phyloP scores from a whole-genome alignment of 92 coral and sea anemone species.

The Desmophyllum pertusum region DNA sequence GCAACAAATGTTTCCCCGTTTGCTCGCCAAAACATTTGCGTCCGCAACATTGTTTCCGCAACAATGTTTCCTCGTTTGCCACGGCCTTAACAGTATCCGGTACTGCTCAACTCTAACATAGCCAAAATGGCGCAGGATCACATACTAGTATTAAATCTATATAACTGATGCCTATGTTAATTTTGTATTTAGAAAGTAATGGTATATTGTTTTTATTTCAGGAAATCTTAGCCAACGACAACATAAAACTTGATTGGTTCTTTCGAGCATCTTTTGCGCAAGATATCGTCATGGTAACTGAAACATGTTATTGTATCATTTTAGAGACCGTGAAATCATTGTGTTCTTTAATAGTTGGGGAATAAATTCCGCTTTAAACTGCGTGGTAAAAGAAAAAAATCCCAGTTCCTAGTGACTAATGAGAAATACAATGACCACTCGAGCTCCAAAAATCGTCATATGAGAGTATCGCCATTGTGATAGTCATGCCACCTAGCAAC shows the following conservation, averaged over 20 bases:
- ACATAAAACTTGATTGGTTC: slow-evolving; percentile 79
- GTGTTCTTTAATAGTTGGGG: not conserved
- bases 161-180: not conserved
- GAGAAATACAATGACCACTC: not conserved
- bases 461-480: no score
- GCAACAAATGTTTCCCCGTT: no score
- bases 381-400: not conserved
- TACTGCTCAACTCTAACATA: not conserved
- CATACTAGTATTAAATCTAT: no score
- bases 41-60: no score
- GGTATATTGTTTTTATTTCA: not conserved
- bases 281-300: slow-evolving; percentile 73
- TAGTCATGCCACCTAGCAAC: not conserved
- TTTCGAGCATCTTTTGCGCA: slow-evolving; percentile 75
- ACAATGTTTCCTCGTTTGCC: no score
- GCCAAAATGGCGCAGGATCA: no score
- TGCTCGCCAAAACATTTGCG: no score
- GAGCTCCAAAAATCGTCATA: not conserved
- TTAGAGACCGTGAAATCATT: not conserved
- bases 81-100: no score
- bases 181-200: not conserved
- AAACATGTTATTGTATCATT: not conserved
- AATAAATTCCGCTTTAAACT: not conserved
- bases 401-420: no score
- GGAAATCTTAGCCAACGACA: slow-evolving; percentile 70